phyloP scores from a whole-genome alignment of 2,888 invertebrate species.

The Bhutanitis thaidina region DNA sequence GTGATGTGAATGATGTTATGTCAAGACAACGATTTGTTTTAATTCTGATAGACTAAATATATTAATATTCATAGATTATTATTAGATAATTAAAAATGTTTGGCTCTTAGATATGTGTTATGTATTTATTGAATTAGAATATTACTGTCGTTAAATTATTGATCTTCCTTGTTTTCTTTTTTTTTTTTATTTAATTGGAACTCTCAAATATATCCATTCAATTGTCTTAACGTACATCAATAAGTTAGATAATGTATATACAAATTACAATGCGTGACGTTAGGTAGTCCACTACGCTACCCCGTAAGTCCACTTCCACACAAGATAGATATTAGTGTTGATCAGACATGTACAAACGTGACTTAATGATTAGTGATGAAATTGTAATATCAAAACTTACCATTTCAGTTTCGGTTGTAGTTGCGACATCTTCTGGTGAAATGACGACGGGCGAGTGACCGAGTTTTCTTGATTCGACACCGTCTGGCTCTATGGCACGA shows the following conservation, averaged over 20 bases:
- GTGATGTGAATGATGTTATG: constrained; percentile 55
- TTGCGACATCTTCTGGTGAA: constrained; percentile 44
- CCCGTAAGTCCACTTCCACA: constrained; percentile 51
- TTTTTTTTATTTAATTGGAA: no score
- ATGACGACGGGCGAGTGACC: constrained; percentile 41
- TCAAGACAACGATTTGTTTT: constrained; percentile 43
- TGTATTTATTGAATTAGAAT: no score
- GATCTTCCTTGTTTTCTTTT: no score
- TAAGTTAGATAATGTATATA: constrained; percentile 58
- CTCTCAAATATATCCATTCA: no score
- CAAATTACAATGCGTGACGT: constrained; percentile 48
- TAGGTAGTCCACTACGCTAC: constrained; percentile 37
- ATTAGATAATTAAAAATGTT: no score
- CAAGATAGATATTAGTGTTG: constrained; percentile 37
- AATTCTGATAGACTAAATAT: no score
- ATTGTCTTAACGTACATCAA: constrained; percentile 53
- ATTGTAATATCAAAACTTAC: constrained; percentile 36
- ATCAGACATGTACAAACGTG: constrained; percentile 32
- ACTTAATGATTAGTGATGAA: constrained; percentile 23
- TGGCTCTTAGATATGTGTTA: no score
- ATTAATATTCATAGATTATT: no score
- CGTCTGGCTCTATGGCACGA: constrained; percentile 38
- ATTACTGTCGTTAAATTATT: no score
- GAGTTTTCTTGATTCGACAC: constrained; percentile 42
- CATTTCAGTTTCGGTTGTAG: constrained; percentile 60